Percentiles rank a stretch among this genome's conserved stretches.
These are phyloP conservation scores for Pelochelys cantorii DNA, from an alignment of 2,797 vertebrate species.

Conservation along the genomic window DNA sequence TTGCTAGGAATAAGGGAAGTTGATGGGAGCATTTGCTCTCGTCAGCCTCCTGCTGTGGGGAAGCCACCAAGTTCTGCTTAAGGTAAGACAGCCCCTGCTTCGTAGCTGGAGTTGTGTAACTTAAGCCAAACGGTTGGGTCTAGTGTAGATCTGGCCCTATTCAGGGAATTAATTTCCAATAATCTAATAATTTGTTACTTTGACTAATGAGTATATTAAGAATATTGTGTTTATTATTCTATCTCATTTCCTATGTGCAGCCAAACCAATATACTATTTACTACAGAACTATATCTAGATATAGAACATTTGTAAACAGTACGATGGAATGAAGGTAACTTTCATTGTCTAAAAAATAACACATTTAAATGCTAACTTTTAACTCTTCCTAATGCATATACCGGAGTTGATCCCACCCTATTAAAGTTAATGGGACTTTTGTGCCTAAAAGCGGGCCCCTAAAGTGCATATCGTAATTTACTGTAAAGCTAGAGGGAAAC, in stretches of 20 bases:
- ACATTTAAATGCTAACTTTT: not conserved
- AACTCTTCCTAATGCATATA: not conserved
- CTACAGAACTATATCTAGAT: not conserved
- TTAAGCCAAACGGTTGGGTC: too few relatives aligned
- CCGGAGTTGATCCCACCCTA: not conserved
- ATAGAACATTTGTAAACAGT: not conserved
- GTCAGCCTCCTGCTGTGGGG: too few relatives aligned
- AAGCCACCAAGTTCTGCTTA: too few relatives aligned
- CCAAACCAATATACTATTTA: not conserved
- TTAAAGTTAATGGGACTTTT: not conserved
- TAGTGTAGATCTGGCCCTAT: not conserved
- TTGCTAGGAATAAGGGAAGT: too few relatives aligned
- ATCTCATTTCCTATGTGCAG: rapidly evolving
- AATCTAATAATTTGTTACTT: not conserved
- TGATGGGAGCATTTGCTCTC: too few relatives aligned
- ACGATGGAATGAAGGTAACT: constrained; percentile 20
- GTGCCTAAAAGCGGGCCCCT: not conserved
- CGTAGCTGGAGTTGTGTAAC: too few relatives aligned
- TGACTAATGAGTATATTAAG: not conserved
- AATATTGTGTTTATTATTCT: not conserved
- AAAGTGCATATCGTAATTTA: not conserved
- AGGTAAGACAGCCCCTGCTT: too few relatives aligned
- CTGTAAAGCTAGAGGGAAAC: not conserved
- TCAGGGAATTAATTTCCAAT: not conserved
- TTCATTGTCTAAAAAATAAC: not conserved